Percentiles rank a stretch among this genome's conserved stretches.
phyloP scores from a whole-genome alignment of 2,888 invertebrate species.

The Coremacera marginata region DNA sequence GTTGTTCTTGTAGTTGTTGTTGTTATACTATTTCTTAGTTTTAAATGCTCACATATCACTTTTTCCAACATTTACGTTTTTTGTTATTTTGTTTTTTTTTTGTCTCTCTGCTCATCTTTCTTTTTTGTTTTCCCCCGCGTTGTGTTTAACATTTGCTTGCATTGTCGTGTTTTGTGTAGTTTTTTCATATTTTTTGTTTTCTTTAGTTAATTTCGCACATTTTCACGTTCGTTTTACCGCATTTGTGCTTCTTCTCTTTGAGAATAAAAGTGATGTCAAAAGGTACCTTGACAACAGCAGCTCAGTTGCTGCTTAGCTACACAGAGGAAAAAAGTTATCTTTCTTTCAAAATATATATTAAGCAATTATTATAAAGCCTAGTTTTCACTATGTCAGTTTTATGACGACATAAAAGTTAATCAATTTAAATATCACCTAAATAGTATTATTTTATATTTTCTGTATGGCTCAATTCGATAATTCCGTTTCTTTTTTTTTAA shows the following conservation, averaged over 20 bases:
- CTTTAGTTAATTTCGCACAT: slow-evolving; percentile 24
- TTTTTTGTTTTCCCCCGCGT: background rate
- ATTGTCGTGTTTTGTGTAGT: background rate
- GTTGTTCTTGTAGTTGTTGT: background rate
- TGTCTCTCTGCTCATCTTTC: background rate
- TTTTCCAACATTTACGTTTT: background rate
- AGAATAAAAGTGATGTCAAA: slow-evolving; percentile 27
- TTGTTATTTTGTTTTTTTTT: background rate
- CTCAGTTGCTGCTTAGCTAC: background rate
- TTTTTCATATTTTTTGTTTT: background rate
- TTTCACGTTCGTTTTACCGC: slow-evolving; percentile 33
- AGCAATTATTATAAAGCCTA: too few relatives aligned
- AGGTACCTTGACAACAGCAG: slow-evolving; percentile 5
- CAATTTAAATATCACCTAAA: too few relatives aligned
- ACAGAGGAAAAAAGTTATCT: background rate
- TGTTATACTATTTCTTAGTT: background rate
- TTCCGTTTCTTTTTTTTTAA: too few relatives aligned
- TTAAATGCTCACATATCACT: slow-evolving; percentile 12
- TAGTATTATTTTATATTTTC: too few relatives aligned
- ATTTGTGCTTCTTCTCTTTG: slow-evolving; percentile 21
- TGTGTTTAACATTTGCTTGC: background rate
- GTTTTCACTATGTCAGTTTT: too few relatives aligned
- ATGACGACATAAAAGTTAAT: too few relatives aligned
- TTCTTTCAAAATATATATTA: background rate
- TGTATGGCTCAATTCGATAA: too few relatives aligned